These are phyloP conservation scores for Magallana ariakensis DNA, from an alignment of 1,140 invertebrate species.

Conservation along the genomic window DNA sequence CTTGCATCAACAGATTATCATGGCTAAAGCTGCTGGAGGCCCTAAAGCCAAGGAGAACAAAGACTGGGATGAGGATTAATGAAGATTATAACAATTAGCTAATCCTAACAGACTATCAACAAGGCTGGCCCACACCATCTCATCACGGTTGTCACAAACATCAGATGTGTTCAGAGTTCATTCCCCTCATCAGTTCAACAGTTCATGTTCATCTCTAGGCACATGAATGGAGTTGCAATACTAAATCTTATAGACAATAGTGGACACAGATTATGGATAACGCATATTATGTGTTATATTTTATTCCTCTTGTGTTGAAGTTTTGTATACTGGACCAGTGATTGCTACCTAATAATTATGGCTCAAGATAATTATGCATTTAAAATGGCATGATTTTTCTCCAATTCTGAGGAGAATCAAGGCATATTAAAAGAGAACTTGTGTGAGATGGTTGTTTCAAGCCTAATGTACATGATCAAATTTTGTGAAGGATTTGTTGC, in stretches of 20 bases:
- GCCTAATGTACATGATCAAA: constrained; percentile 3
- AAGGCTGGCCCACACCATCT: constrained; percentile 13
- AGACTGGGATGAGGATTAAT: constrained; percentile 84
- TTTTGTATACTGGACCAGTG: neutral
- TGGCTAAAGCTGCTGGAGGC: constrained; percentile 97
- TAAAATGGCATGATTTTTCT: neutral
- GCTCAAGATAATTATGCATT: neutral
- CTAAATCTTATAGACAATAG: neutral
- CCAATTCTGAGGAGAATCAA: neutral
- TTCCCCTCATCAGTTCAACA: constrained; percentile 2
- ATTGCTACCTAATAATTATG: neutral
- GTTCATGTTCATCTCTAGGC: neutral
- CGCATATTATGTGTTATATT: neutral
- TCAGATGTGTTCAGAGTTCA: constrained; percentile 19
- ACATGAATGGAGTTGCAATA: constrained; percentile 6
- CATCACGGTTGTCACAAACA: neutral
- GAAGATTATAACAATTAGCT: neutral
- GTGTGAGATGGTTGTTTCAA: neutral
- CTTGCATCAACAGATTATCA: constrained; percentile 90
- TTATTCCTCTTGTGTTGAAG: neutral
- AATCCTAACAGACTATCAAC: neutral
- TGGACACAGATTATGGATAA: neutral
- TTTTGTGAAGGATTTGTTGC: constrained; percentile 10
- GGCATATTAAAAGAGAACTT: neutral
- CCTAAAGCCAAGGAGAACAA: constrained; percentile 86